These are phyloP conservation scores for Latrodectus geometricus DNA, from an alignment of 1,140 invertebrate genomes.

Conservation along the genomic window DNA sequence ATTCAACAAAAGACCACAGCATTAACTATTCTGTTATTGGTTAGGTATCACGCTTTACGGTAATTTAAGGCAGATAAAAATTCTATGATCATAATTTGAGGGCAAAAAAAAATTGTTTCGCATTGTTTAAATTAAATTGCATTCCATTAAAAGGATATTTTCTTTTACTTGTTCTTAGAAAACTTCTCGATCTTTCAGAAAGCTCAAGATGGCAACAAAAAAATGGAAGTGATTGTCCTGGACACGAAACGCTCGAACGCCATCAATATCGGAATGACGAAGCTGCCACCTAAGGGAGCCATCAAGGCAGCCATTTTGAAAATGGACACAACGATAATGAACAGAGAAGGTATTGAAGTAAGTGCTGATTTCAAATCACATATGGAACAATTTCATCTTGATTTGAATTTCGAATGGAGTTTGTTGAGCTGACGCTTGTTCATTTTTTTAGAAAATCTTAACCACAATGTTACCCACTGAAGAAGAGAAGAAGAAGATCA, in stretches of 20 bases:
- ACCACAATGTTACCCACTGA: conserved; percentile 94
- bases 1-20: no score
- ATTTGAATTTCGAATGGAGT: no score
- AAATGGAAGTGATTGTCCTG: conserved; percentile 94
- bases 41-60: no score
- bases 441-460: conserved; percentile 83
- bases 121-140: no score
- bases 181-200: conserved; percentile 62
- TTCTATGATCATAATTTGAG: no score
- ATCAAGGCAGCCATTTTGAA: conserved; percentile 99
- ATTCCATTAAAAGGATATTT: no score
- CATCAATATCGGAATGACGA: conserved; percentile 99
- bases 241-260: conserved; percentile 98
- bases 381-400: no score
- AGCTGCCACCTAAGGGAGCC: conserved; percentile 91
- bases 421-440: neutral
- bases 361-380: no score
- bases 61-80: no score
- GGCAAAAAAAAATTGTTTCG: no score
- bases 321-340: conserved; percentile 99
- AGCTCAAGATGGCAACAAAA: conserved; percentile 89
- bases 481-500: conserved; percentile 95
- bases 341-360: conserved; percentile 96
- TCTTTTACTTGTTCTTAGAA: no score
- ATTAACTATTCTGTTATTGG: no score